These are phyloP conservation scores for Ectemnius continuus DNA, from an alignment of 2,888 invertebrate species.

Conservation along the genomic window DNA sequence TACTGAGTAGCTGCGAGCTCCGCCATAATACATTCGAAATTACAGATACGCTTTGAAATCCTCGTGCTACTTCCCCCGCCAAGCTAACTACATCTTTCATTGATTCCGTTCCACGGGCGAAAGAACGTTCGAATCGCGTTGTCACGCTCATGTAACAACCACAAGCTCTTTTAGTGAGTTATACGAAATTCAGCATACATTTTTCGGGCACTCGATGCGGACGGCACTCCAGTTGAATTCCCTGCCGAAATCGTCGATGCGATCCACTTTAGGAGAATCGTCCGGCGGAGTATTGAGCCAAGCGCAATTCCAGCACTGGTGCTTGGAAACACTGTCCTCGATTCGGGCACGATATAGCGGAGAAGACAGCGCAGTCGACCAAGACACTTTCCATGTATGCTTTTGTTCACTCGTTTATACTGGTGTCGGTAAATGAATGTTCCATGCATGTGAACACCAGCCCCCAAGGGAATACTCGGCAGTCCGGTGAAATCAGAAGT, in stretches of 20 bases:
- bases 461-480: too few species aligned
- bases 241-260: conserved; percentile 62
- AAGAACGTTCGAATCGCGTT: too few species aligned
- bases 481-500: too few species aligned
- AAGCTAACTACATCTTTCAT: too few species aligned
- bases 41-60: background rate
- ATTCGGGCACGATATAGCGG: conserved; percentile 27
- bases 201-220: too few species aligned
- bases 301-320: conserved; percentile 36
- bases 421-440: too few species aligned
- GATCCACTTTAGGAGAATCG: conserved; percentile 55
- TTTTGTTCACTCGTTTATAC: conserved; percentile 29
- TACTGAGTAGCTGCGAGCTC: conserved; percentile 30
- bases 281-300: conserved; percentile 39
- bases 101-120: too few species aligned
- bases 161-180: too few species aligned
- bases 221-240: conserved; percentile 42
- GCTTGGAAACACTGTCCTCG: conserved; percentile 43
- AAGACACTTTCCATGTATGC: conserved; percentile 41
- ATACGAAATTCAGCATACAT: too few species aligned
- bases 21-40: background rate
- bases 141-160: too few species aligned
- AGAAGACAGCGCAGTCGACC: conserved; percentile 28
- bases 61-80: background rate
- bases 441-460: too few species aligned